Evolutionary conservation across 1,140 invertebrate species (phyloP), one percentile per base, ranked within the genome.

Genomic region (Platyscapa corneri): DNA sequence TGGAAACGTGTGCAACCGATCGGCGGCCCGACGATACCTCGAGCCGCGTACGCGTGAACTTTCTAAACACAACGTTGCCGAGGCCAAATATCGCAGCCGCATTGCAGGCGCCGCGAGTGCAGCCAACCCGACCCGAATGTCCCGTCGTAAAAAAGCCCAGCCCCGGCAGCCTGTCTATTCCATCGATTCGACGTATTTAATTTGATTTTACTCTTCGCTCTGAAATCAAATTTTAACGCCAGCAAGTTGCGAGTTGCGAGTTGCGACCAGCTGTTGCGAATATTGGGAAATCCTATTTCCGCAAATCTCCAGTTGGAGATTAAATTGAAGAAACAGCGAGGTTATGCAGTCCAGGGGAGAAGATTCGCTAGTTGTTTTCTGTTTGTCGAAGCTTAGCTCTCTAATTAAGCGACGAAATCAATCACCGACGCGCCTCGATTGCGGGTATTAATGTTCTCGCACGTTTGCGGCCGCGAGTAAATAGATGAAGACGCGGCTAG

Each of bases 61-160:
- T 79, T 79, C 77, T 79, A 79, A 74, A 79, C 64, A 64, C 46
- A 49, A 53, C 23, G 75, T 77, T 77, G 30, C 23, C 70, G 70
- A 56, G 75, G 30, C 49, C 12, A 64, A 79, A 39, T 79, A 64
- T 79, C 49, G 23, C 3, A 74, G 0, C 23, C 37, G 37, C 18
- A 23, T 20, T 3, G 32, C 32, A 8, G 0, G 32, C 14, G 8
- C 14, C 37, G 10, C 70, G 20, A 20, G 12, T n/a, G 5, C 42
- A 12, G 42, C 20, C 20, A 14, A 74, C 3, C 3, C 18, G 14
- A 37, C 0, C 37, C 37, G 37, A n/a, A 14, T 42, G 37, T 74
- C 70, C 3, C 39, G 23, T 74, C 37, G 20, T 74, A 18, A 74
- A 74, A 39, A n/a, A n/a, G n/a, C n/a, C n/a, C n/a, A n/a, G n/a